A percentile compares a stretch with the other conserved stretches of the same genome.
phyloP scores from a whole-genome alignment of 2,888 invertebrate genomes.

The Xestia rhomboidea region DNA sequence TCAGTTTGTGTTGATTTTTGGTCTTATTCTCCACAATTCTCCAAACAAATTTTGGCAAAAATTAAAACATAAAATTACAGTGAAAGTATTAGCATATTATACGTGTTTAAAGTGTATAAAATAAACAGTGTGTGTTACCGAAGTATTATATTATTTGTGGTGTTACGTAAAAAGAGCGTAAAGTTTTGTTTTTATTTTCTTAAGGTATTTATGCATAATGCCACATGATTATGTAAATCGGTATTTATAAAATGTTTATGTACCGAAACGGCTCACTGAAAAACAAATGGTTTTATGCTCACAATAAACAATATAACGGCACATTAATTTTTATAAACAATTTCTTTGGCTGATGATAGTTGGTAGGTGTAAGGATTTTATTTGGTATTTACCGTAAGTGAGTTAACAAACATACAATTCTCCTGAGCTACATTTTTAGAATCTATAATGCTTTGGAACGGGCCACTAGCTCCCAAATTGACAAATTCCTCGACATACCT shows the following conservation, averaged over 20 bases:
- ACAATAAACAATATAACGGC: constrained; percentile 38
- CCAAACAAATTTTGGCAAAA: not conserved
- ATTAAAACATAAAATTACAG: constrained; percentile 22
- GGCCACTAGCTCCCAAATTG: not conserved
- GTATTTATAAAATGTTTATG: constrained; percentile 33
- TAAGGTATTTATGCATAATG: constrained; percentile 35
- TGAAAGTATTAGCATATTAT: constrained; percentile 60
- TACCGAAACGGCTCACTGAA: constrained; percentile 33
- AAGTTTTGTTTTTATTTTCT: constrained; percentile 25
- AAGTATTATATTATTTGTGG: too few species aligned
- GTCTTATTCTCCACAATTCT: constrained; percentile 36
- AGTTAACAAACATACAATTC: not conserved
- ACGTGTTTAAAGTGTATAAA: constrained; percentile 25
- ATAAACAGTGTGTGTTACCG: constrained; percentile 52
- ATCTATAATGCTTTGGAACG: not conserved
- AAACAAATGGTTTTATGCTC: constrained; percentile 46
- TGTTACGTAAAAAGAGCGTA: constrained; percentile 60
- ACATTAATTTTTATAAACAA: constrained; percentile 27
- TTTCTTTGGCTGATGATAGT: constrained; percentile 8
- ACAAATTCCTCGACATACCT: not conserved
- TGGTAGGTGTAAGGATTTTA: not conserved
- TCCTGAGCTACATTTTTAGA: not conserved
- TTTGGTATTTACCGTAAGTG: not conserved
- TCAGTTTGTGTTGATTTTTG: constrained; percentile 59
- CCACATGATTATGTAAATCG: constrained; percentile 53